These are phyloP conservation scores for Cerastoderma edule DNA, from an alignment of 2,888 invertebrate genomes.

Conservation along the genomic window DNA sequence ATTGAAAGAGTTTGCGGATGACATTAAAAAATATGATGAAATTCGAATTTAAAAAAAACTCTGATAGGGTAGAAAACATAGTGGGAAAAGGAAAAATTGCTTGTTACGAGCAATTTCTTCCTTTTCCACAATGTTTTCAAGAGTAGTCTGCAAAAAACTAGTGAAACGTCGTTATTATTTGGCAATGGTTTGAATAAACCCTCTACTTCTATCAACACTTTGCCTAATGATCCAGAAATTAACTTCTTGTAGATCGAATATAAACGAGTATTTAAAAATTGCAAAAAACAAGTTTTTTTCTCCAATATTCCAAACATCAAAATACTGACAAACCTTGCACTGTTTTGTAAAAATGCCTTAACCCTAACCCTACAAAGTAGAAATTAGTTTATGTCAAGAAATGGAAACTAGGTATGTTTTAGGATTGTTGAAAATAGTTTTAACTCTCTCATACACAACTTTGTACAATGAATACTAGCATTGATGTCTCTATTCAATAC, in stretches of 20 bases:
- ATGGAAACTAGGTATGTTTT: no score
- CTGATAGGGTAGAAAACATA: no score
- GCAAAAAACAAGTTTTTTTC: background rate
- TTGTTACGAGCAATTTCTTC: conserved; percentile 1
- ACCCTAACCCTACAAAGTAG: no score
- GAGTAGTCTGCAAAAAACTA: background rate
- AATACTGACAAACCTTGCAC: background rate
- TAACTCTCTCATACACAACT: no score
- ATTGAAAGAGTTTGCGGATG: background rate
- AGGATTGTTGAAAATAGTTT: no score
- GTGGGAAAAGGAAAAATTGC: background rate
- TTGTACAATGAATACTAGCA: no score
- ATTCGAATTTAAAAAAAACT: background rate
- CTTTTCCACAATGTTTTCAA: background rate
- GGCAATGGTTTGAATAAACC: background rate
- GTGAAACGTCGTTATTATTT: no score
- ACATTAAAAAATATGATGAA: background rate
- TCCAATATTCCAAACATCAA: background rate
- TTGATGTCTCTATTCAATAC: no score
- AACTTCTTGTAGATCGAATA: background rate
- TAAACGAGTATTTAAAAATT: background rate
- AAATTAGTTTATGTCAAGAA: no score
- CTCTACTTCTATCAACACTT: background rate
- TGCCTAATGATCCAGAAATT: background rate
- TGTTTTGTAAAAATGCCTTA: no score